A percentile compares a stretch with the other conserved stretches of the same genome.
Evolutionary conservation across 2,888 invertebrate species (phyloP).

Genomic region (Amorpha juglandis): DNA sequence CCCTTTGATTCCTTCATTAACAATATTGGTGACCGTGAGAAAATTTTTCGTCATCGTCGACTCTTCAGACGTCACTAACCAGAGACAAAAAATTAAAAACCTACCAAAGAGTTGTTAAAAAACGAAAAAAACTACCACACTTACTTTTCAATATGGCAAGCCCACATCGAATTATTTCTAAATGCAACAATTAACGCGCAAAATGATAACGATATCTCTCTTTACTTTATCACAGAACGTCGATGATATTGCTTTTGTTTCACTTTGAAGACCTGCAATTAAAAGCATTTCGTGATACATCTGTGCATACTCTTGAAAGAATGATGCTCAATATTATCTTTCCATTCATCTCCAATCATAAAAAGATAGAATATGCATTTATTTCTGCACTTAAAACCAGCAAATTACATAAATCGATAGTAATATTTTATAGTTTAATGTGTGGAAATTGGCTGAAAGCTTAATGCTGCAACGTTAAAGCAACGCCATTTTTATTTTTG

Average conservation of each 20-base stretch:
- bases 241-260: conserved; percentile 56
- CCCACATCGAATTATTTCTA: conserved; percentile 72
- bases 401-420: too few relatives aligned
- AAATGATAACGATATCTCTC: conserved; percentile 43
- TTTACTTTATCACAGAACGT: conserved; percentile 64
- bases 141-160: conserved; percentile 68
- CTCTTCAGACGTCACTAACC: conserved; percentile 68
- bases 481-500: too few relatives aligned
- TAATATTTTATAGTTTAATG: too few relatives aligned
- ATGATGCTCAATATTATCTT: conserved; percentile 2
- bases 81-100: conserved; percentile 39
- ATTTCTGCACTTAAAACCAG: too few relatives aligned
- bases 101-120: background rate
- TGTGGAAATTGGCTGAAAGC: too few relatives aligned
- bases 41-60: conserved; percentile 84
- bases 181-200: conserved; percentile 76
- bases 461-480: too few relatives aligned
- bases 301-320: background rate
- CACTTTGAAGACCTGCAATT: conserved; percentile 55
- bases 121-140: conserved; percentile 55
- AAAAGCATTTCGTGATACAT: conserved; percentile 26
- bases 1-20: conserved; percentile 90
- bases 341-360: background rate
- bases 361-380: too few relatives aligned
- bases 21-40: conserved; percentile 85